Evolutionary conservation across 1,140 invertebrate genomes (phyloP), one percentile per base, ranked within the genome.

Genomic region (Drosophila kikkawai): DNA sequence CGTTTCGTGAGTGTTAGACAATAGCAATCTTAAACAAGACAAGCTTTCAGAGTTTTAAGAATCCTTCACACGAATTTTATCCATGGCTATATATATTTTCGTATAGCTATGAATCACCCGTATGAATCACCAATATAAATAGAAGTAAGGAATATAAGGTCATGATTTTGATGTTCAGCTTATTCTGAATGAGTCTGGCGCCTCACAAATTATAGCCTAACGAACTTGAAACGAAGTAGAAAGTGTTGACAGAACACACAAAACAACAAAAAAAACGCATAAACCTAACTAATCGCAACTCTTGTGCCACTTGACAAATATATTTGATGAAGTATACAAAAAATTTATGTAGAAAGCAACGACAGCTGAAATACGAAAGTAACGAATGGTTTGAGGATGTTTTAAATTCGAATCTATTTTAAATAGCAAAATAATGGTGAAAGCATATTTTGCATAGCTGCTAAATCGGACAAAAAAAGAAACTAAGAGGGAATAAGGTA

Each of bases 361-460:
- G 83, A 86, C 73, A 76, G 83, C 83, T 86, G 79, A 86, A 80
- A 61, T 75, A 76, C 67, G 68, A 77, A 77, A 19, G 85, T 71
- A 88, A 87, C 78, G 70, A 87, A 83, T 67, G 85, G 80, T 88
- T 87, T 88, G 76, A 64, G 32, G 67, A 53, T 41, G 42, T 75
- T 58, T 76, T 77, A 69, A 70, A 68, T 75, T 75, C 42, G 41
- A 39, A 77, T 70, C 57, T 73, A 67, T 81, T 81, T 80, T 79
- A 51, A 51, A 37, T 70, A 61, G 76, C 65, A 71, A 64, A 63
- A 57, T 11, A 69, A 71, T 56, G 65, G 53, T 36, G 42, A 56
- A 55, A 45, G 67, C 65, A 78, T 70, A 75, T 82, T 82, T 90
- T 71, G 82, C 82, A 82, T 85, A 82, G 86, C 86, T 80, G 86